Conservation (phyloP, 1,140 invertebrate species). For the Drosophila oshimai region DNA sequence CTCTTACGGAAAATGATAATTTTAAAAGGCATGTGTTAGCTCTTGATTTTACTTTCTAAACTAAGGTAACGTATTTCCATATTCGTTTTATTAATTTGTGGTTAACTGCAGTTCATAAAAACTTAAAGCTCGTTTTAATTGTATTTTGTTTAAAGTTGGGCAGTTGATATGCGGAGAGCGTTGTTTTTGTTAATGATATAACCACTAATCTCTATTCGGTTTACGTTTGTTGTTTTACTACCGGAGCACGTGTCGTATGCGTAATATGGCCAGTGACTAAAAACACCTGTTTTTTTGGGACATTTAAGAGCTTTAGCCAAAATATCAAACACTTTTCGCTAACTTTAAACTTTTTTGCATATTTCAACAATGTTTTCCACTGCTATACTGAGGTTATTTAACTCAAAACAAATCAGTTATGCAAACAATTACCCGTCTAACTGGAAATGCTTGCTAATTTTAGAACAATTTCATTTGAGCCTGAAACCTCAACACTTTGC, state of each 20-base stretch:
- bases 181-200: slow-evolving; percentile 10
- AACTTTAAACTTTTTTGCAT: not conserved
- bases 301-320: not conserved
- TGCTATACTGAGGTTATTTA: slow-evolving; percentile 12
- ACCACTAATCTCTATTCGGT: not conserved
- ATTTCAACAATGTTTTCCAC: not conserved
- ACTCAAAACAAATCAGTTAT: slow-evolving; percentile 15
- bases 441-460: slow-evolving; percentile 33
- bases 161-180: not conserved
- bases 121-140: slow-evolving; percentile 1
- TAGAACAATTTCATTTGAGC: not conserved
- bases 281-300: not conserved
- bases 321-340: slow-evolving; percentile 3
- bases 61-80: not conserved
- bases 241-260: slow-evolving; percentile 35
- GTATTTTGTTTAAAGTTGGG: not conserved
- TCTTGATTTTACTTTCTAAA: not conserved
- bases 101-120: slow-evolving; percentile 15
- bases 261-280: not conserved
- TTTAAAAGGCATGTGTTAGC: not conserved
- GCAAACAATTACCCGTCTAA: slow-evolving; percentile 28
- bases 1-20: not conserved
- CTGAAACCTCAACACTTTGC: not conserved
- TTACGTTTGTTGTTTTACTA: not conserved
- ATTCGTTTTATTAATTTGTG: not conserved